phyloP scores from a whole-genome alignment of 2,113 vertebrate genomes.

The Lepus americanus region DNA sequence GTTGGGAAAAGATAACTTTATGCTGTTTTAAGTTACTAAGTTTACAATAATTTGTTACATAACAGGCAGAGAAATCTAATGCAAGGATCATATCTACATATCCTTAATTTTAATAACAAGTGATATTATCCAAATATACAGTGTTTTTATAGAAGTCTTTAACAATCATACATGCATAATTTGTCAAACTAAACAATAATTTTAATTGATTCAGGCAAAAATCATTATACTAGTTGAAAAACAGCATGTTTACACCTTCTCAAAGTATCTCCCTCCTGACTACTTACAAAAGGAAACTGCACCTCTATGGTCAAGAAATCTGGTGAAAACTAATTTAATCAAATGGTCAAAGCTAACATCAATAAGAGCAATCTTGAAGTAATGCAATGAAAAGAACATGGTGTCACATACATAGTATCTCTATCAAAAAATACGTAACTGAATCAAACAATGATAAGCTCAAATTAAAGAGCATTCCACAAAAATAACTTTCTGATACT shows the following conservation, averaged over 20 bases:
- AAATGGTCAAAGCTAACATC: not conserved
- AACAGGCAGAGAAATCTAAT: constrained; percentile 31
- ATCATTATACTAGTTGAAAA: constrained; percentile 35
- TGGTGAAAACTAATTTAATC: not conserved
- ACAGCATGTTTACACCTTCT: not conserved
- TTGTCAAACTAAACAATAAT: constrained; percentile 35
- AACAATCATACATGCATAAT: constrained; percentile 1
- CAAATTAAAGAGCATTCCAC: not conserved
- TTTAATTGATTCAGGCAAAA: not conserved
- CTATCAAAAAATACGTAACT: not conserved
- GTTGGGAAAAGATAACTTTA: not conserved
- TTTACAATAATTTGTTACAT: constrained; percentile 13
- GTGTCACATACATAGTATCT: not conserved
- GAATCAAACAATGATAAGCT: not conserved
- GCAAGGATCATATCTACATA: not conserved
- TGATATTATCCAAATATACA: not conserved
- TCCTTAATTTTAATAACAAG: constrained; percentile 10
- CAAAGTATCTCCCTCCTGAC: not conserved
- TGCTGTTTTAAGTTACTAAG: not conserved
- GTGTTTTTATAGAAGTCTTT: not conserved
- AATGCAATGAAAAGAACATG: not conserved
- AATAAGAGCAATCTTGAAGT: not conserved
- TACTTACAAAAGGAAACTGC: not conserved
- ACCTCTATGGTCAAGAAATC: not conserved
- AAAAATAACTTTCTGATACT: not conserved